phyloP scores from a whole-genome alignment of 2,888 invertebrate genomes.

The Drosophila cognata region DNA sequence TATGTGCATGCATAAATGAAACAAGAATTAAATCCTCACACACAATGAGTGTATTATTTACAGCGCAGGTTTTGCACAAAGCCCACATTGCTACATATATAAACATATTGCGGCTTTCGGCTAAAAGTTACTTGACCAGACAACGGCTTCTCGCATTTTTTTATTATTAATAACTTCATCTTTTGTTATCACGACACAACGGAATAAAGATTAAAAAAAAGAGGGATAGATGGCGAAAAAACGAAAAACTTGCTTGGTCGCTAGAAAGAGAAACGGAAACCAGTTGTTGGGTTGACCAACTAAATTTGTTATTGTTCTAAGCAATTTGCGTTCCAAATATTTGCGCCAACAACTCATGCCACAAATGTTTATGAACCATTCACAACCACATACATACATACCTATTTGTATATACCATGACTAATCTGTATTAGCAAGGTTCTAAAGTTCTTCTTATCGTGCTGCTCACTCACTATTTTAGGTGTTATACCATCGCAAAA shows the following conservation, averaged over 20 bases:
- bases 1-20: neutral
- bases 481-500: conserved; percentile 17
- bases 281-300: conserved; percentile 57
- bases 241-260: conserved; percentile 28
- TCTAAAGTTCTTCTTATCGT: conserved; percentile 33
- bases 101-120: conserved; percentile 38
- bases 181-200: conserved; percentile 54
- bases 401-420: conserved; percentile 34
- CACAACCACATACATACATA: conserved; percentile 1
- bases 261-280: conserved; percentile 65
- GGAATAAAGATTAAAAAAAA: conserved; percentile 23
- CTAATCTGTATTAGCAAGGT: conserved; percentile 58
- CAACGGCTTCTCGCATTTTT: conserved; percentile 21
- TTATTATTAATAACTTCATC: conserved; percentile 37
- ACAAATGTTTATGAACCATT: conserved; percentile 40
- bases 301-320: conserved; percentile 62
- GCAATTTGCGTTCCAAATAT: conserved; percentile 59
- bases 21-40: conserved; percentile 30
- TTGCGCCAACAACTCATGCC: conserved; percentile 45
- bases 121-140: conserved; percentile 51
- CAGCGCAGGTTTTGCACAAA: conserved; percentile 29
- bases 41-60: conserved; percentile 43
- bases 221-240: conserved; percentile 9
- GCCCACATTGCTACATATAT: conserved; percentile 17
- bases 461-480: conserved; percentile 10